Evolutionary conservation across 2,888 invertebrate species (phyloP).

Genomic region (Pycnomerus fuliginosus): DNA sequence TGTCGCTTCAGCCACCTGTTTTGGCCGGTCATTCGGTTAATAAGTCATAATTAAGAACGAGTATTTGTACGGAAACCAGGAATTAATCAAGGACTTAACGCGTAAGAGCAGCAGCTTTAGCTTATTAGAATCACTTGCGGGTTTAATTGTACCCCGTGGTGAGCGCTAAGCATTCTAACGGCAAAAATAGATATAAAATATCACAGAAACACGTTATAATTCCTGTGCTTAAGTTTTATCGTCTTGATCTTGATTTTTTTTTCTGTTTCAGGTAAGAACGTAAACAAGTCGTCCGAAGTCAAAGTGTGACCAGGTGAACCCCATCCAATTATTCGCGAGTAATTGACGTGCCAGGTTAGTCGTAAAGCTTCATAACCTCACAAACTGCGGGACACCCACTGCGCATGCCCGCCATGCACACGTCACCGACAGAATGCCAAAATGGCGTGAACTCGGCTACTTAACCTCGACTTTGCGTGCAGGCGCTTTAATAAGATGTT

Average conservation of each 20-base stretch:
- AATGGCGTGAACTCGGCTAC: constrained; percentile 46
- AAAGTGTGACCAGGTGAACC: background rate
- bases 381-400: constrained; percentile 9
- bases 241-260: constrained; percentile 6
- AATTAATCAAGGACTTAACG: constrained; percentile 32
- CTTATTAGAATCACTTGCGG: constrained; percentile 25
- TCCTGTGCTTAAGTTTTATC: constrained; percentile 14
- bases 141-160: constrained; percentile 31
- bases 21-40: constrained; percentile 10
- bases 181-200: constrained; percentile 19
- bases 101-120: constrained; percentile 30
- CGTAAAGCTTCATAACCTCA: constrained; percentile 17
- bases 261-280: background rate
- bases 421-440: constrained; percentile 33
- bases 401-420: constrained; percentile 9
- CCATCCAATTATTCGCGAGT: constrained; percentile 1
- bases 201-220: constrained; percentile 14
- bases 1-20: too few species aligned
- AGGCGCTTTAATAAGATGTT: constrained; percentile 51
- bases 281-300: too few species aligned
- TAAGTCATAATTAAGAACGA: constrained; percentile 28
- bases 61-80: constrained; percentile 28
- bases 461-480: constrained; percentile 49
- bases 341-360: constrained; percentile 7
- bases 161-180: constrained; percentile 18